Base-by-base conservation (phyloP, 2,888 invertebrate species). In the Protophormia terraenovae region DNA sequence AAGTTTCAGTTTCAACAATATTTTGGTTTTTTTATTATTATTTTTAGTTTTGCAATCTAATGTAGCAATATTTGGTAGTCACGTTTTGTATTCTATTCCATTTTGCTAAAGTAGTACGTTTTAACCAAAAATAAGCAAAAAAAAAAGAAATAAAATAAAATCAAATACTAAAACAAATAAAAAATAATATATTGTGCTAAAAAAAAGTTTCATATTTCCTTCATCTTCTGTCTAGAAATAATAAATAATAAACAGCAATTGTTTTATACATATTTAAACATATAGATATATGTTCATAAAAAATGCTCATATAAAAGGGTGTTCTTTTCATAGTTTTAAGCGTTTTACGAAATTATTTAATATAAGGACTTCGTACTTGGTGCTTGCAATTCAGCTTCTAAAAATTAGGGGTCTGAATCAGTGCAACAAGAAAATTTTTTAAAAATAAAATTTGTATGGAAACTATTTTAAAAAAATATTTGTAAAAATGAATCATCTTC, bases 1-100 rank as follows among this genome's bases (percentile, higher is more conserved):
- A 55, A 71, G 71, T 71, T 82, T 55, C 55, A 77, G 53, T 76
- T 76, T 64, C 62, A 64, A 64, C 66, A 62, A 38, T 8, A 62
- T n/a, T 22, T 14, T 55, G 10, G 8, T 60, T 12, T 47, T 58
- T 27, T 35, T 62, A 53, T 27, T 38, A 50, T 8, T 29, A n/a
- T 66, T 73, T 19, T 47, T 58, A 14, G 27, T 79, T 73, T 73
- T 55, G 72, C 58, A 64, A 64, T 55, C 64, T 50, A 80, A 85
- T 78, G 80, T 75, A 77, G 80, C 80, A 82, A 38, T 69, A 83
- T 77, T 85, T 84, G 66, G 24, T 58, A 83, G 84, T 86, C 86
- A 85, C 84, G 85, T 86, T 85, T 80, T 66, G 14, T 50, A 64
- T 84, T 41, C 69, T 69, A 84, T 79, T 84, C 55, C 73, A 75